Evolutionary conservation across 2,888 invertebrate species (phyloP).

Genomic region (Monochamus alternatus): DNA sequence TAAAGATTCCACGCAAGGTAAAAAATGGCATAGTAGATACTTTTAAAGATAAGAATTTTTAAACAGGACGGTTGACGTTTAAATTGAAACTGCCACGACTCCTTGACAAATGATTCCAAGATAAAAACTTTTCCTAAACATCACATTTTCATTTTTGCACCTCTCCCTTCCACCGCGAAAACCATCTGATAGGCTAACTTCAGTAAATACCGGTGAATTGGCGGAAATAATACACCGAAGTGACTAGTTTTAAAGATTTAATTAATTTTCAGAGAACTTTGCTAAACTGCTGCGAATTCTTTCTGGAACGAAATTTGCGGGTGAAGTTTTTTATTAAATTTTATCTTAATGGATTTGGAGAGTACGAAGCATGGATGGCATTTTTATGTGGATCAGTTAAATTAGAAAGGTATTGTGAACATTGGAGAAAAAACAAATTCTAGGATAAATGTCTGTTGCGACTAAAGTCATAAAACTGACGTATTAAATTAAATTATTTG

Average conservation of each 20-base stretch:
- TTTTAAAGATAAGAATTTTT: constrained; percentile 9
- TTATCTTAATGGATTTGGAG: not conserved
- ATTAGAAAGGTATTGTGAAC: not conserved
- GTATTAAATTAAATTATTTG: too few species aligned
- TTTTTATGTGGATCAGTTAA: not conserved
- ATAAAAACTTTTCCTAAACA: constrained; percentile 21
- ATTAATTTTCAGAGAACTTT: not conserved
- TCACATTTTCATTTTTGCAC: constrained; percentile 11
- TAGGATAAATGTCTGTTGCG: too few species aligned
- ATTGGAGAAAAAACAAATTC: too few species aligned
- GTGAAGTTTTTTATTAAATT: not conserved
- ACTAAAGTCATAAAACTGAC: too few species aligned
- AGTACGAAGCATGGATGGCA: too few species aligned
- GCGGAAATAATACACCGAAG: not conserved
- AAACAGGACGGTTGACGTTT: constrained; percentile 12
- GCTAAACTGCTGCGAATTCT: not conserved
- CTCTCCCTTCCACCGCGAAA: not conserved
- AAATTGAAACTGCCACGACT: constrained; percentile 17
- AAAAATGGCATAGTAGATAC: not conserved
- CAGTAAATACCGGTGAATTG: not conserved
- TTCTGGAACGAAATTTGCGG: not conserved
- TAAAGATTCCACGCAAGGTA: too few species aligned
- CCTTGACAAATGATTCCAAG: constrained; percentile 13
- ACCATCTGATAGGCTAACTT: not conserved
- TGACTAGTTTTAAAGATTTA: not conserved